Conservation (phyloP, 1,140 invertebrate species). For the silkworm (Bombyx mori) region DNA sequence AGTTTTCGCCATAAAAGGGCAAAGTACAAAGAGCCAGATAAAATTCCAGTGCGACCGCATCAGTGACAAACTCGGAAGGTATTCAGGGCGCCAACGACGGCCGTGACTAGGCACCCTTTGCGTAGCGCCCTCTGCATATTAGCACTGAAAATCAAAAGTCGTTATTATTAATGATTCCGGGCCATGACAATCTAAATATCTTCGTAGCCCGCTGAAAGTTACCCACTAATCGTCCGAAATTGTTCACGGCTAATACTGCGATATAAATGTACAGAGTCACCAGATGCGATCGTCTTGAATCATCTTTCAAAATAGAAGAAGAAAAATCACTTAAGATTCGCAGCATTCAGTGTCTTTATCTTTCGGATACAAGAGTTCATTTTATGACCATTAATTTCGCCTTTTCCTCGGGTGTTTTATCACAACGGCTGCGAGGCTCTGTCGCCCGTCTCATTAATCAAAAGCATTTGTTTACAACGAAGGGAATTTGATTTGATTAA, state of each 20-base stretch:
- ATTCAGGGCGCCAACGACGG: slow-evolving; percentile 47
- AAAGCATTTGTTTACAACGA: slow-evolving; percentile 71
- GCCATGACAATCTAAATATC: slow-evolving; percentile 67
- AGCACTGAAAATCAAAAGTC: slow-evolving; percentile 68
- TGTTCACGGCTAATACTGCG: slow-evolving; percentile 35
- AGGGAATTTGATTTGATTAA: slow-evolving; percentile 72
- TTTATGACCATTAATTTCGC: slow-evolving; percentile 70
- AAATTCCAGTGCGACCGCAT: slow-evolving; percentile 65
- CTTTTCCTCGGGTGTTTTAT: slow-evolving; percentile 66
- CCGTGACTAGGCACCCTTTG: slow-evolving; percentile 57
- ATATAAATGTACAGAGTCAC: slow-evolving; percentile 53
- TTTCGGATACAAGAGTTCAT: slow-evolving; percentile 67
- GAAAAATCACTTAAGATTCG: slow-evolving; percentile 64
- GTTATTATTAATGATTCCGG: slow-evolving; percentile 65
- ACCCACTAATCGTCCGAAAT: slow-evolving; percentile 42
- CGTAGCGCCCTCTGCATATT: slow-evolving; percentile 55
- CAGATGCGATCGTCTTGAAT: slow-evolving; percentile 53
- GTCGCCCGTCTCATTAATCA: slow-evolving; percentile 70
- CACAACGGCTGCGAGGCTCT: slow-evolving; percentile 59
- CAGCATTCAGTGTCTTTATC: slow-evolving; percentile 67
- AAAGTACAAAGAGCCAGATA: slow-evolving; percentile 66
- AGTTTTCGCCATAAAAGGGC: slow-evolving; percentile 59
- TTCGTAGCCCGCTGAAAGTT: slow-evolving; percentile 38
- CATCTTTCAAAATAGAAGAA: slow-evolving; percentile 56
- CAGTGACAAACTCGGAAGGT: slow-evolving; percentile 62